A percentile compares a stretch with the other conserved stretches of the same genome.
These are phyloP conservation scores for Dendrocopos noguchii DNA, from an alignment of 2,113 vertebrate species.

Conservation along the genomic window DNA sequence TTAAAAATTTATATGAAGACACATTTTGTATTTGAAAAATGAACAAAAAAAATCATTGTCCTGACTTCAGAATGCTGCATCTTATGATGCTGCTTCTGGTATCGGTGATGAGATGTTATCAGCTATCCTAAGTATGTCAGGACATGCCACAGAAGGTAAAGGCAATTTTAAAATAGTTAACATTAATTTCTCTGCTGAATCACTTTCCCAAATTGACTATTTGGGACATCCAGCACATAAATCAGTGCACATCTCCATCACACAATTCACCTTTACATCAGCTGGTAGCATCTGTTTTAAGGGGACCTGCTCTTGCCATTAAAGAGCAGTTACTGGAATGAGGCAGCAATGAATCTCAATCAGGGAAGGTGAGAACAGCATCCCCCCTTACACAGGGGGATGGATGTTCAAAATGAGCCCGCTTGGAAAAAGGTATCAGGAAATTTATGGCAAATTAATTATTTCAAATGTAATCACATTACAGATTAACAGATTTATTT, in stretches of 20 bases:
- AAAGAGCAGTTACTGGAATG: background rate
- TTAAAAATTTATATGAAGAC: background rate
- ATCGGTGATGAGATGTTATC: background rate
- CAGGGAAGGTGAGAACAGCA: background rate
- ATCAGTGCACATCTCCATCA: conserved; percentile 5
- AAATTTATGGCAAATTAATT: background rate
- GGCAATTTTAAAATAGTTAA: conserved; percentile 59
- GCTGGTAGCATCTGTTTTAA: background rate
- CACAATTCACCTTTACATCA: background rate
- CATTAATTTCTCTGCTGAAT: conserved; percentile 35
- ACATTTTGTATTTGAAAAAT: background rate
- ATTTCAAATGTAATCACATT: background rate
- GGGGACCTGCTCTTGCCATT: background rate
- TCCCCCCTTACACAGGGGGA: background rate
- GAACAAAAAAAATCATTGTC: background rate
- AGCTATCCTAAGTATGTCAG: conserved; percentile 59
- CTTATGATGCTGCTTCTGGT: background rate
- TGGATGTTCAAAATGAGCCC: background rate
- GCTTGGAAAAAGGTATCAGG: background rate
- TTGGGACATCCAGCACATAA: conserved; percentile 38
- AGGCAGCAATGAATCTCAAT: background rate
- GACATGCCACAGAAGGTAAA: conserved; percentile 58
- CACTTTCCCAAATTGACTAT: conserved; percentile 45
- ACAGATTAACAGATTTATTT: background rate
- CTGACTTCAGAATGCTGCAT: background rate